A percentile compares a stretch with the other conserved stretches of the same genome.
These are phyloP conservation scores for Eumerus sabulonum DNA, from an alignment of 2,888 invertebrate genomes.

Conservation along the genomic window DNA sequence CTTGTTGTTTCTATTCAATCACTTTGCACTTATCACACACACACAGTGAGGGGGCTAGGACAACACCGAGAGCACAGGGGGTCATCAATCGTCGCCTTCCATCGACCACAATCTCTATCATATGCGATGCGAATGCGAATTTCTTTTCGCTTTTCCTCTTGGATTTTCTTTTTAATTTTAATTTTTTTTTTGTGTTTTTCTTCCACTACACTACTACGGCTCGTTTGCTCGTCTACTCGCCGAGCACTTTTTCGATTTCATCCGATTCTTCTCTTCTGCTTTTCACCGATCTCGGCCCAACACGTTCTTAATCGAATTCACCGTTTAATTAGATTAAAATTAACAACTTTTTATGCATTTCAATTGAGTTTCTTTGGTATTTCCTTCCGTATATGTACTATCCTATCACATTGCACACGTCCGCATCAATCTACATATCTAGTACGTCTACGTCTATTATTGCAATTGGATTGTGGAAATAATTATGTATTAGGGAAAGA, in stretches of 20 bases:
- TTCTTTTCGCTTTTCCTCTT: conserved; percentile 25
- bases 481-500: too few species aligned
- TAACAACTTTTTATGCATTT: conserved; percentile 18
- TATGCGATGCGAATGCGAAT: conserved; percentile 46
- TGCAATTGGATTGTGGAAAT: conserved; percentile 9
- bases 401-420: not conserved
- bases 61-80: too few species aligned
- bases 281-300: conserved; percentile 2
- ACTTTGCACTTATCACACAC: conserved; percentile 41
- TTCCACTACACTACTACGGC: too few species aligned
- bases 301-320: conserved; percentile 32
- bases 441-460: not conserved
- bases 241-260: too few species aligned
- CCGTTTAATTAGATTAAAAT: conserved; percentile 59
- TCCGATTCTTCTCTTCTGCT: not conserved
- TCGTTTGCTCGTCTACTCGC: too few species aligned
- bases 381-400: conserved; percentile 1
- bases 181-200: too few species aligned
- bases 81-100: conserved; percentile 2
- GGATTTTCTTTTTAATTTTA: too few species aligned
- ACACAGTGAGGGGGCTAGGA: conserved; percentile 7
- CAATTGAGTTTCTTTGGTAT: conserved; percentile 56
- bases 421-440: not conserved
- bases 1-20: conserved; percentile 17
- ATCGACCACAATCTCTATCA: conserved; percentile 6